phyloP scores from a whole-genome alignment of 2,113 vertebrate genomes.

The Thoracochromis brauschi region DNA sequence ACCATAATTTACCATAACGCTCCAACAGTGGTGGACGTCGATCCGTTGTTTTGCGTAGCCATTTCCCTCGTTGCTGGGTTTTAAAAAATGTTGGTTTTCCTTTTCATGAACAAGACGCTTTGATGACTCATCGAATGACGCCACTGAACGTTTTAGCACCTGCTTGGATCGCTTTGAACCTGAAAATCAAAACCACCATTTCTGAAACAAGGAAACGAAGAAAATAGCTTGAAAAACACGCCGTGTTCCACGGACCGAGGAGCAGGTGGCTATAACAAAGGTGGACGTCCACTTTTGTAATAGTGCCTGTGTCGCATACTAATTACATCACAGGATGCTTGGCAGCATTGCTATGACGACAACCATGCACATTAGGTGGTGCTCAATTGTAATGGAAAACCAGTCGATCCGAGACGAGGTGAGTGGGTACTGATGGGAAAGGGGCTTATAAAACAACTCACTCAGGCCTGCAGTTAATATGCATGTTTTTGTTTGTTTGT shows the following conservation, averaged over 20 bases:
- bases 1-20: neutral
- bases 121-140: neutral
- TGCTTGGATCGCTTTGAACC: neutral
- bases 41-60: neutral
- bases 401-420: neutral
- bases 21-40: neutral
- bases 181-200: neutral
- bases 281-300: accelerated
- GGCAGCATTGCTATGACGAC: neutral
- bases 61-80: neutral
- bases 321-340: neutral
- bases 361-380: neutral
- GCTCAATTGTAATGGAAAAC: neutral
- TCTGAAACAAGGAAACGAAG: neutral
- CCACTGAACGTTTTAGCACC: neutral
- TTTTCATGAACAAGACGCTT: neutral
- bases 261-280: neutral
- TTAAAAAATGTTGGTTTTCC: neutral
- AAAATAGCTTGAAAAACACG: neutral
- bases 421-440: neutral
- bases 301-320: neutral
- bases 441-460: neutral
- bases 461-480: neutral
- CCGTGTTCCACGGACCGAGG: neutral
- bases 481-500: neutral